Percentiles rank a stretch among this genome's conserved stretches.
phyloP scores from a whole-genome alignment of 2,113 vertebrate genomes.

The Passerina amoena region DNA sequence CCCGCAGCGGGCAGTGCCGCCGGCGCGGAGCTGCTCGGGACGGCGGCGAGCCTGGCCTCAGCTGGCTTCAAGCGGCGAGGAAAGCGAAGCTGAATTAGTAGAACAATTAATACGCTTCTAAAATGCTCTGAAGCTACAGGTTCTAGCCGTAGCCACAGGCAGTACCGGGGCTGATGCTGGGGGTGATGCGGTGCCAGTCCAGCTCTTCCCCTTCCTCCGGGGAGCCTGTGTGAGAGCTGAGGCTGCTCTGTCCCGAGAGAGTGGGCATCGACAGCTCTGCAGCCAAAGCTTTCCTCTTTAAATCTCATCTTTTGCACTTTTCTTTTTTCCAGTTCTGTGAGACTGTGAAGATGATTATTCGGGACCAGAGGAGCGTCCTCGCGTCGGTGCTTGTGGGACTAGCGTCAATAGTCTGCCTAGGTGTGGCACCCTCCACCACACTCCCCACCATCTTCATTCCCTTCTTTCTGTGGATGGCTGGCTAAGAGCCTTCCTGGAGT shows the following conservation, averaged over 20 bases:
- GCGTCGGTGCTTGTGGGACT: slow-evolving; percentile 81
- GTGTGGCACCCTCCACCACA: slow-evolving; percentile 82
- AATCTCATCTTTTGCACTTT: not conserved
- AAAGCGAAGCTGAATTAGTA: not conserved
- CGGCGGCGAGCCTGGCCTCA: not conserved
- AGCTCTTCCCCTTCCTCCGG: too few species aligned
- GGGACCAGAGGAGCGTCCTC: slow-evolving; percentile 89
- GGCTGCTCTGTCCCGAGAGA: not conserved
- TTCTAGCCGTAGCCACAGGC: not conserved
- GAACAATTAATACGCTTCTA: accelerated
- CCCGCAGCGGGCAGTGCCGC: not conserved
- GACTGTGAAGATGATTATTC: slow-evolving; percentile 86
- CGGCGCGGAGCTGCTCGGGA: not conserved
- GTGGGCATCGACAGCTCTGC: not conserved
- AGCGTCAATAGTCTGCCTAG: slow-evolving; percentile 79
- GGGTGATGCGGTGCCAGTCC: not conserved
- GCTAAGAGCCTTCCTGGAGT: slow-evolving; percentile 57
- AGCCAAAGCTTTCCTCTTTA: not conserved
- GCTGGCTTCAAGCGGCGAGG: not conserved
- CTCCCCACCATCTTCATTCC: slow-evolving; percentile 87
- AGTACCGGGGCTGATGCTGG: not conserved
- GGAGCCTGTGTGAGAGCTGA: not conserved
- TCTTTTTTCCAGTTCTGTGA: slow-evolving; percentile 83
- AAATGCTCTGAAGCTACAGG: not conserved
- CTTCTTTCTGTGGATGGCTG: slow-evolving; percentile 92